A percentile compares a stretch with the other conserved stretches of the same genome.
Evolutionary conservation across 2,797 vertebrate species (phyloP).

Genomic region (Phylloscopus collybita): DNA sequence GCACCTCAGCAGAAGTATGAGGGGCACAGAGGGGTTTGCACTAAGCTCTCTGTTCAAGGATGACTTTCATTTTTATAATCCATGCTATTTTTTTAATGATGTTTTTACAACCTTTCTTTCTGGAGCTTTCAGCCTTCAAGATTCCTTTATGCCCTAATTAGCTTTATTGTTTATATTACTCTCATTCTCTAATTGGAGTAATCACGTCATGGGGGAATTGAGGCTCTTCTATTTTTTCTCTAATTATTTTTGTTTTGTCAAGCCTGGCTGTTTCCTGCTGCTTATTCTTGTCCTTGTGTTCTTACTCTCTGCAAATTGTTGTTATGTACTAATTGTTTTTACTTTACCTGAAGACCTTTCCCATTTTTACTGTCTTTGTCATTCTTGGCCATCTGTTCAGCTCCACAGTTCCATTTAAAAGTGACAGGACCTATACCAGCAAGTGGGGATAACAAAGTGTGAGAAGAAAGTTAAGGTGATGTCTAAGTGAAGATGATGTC

Average conservation of each 20-base stretch:
- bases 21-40: not conserved
- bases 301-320: conserved; percentile 12
- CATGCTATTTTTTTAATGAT: not conserved
- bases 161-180: conserved; percentile 36
- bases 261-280: conserved; percentile 17
- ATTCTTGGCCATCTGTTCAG: not conserved
- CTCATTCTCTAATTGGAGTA: conserved; percentile 45
- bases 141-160: conserved; percentile 37
- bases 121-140: conserved; percentile 1
- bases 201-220: not conserved
- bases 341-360: conserved; percentile 15
- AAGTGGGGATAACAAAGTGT: not conserved
- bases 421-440: not conserved
- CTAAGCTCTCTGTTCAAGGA: not conserved
- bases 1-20: not conserved
- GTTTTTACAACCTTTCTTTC: not conserved
- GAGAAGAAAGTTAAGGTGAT: not conserved
- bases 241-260: conserved; percentile 56
- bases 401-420: not conserved
- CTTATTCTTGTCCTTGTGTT: conserved; percentile 4
- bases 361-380: not conserved
- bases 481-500: not conserved
- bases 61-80: not conserved
- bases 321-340: conserved; percentile 31
- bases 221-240: conserved; percentile 26